Conservation (phyloP, 2,888 invertebrate genomes). For the Limnephilus marmoratus region DNA sequence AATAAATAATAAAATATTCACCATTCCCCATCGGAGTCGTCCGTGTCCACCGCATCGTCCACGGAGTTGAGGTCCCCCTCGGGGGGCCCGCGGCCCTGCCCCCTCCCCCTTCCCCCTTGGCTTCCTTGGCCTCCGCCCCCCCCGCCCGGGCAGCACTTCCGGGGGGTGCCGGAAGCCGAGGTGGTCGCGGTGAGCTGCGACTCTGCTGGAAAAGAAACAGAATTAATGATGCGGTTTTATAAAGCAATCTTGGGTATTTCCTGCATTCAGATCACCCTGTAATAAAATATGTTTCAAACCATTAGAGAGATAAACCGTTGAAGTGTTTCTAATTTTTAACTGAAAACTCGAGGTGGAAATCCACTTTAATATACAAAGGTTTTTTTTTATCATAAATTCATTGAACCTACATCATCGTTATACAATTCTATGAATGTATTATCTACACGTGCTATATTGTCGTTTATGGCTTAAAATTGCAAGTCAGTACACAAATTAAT, state of each 20-base stretch:
- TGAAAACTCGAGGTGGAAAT: too few relatives aligned
- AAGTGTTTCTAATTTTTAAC: too few relatives aligned
- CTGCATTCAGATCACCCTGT: neutral
- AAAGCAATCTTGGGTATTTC: neutral
- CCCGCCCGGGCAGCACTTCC: slow-evolving; percentile 73
- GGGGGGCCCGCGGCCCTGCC: slow-evolving; percentile 63
- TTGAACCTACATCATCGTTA: too few relatives aligned
- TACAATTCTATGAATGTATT: too few relatives aligned
- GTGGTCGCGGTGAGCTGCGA: slow-evolving; percentile 71
- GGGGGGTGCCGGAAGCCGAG: slow-evolving; percentile 75
- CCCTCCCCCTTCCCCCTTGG: slow-evolving; percentile 60
- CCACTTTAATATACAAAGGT: too few relatives aligned
- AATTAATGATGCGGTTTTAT: neutral
- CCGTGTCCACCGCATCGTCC: slow-evolving; percentile 80
- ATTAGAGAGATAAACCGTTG: too few relatives aligned
- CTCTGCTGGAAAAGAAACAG: slow-evolving; percentile 69
- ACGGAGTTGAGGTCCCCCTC: slow-evolving; percentile 70
- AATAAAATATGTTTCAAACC: neutral
- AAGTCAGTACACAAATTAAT: too few relatives aligned
- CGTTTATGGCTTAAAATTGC: too few relatives aligned
- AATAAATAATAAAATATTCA: slow-evolving; percentile 67
- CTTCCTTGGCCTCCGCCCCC: slow-evolving; percentile 69
- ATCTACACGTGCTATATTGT: too few relatives aligned
- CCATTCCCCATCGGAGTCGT: slow-evolving; percentile 78
- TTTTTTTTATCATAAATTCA: too few relatives aligned